A percentile compares a stretch with the other conserved stretches of the same genome.
These are phyloP conservation scores for Acrocyrtus sp. DNA, from an alignment of 2,888 invertebrate genomes.

Conservation along the genomic window DNA sequence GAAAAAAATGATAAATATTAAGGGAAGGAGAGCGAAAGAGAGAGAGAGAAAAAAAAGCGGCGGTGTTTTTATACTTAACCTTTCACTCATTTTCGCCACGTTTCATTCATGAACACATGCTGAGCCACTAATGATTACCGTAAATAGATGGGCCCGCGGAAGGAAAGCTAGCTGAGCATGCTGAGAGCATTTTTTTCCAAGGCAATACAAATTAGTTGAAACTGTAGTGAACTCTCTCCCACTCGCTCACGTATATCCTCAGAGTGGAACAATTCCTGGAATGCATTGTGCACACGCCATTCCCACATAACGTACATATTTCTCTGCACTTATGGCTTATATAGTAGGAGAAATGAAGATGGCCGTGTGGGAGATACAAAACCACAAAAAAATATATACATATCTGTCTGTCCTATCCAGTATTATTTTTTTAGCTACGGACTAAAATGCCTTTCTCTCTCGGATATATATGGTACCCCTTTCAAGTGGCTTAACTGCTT, in stretches of 20 bases:
- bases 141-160: constrained; percentile 52
- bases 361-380: too few species aligned
- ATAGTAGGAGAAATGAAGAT: neutral
- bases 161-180: constrained; percentile 54
- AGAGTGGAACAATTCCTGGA: too few species aligned
- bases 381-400: too few species aligned
- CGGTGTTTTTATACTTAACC: constrained; percentile 42
- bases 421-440: too few species aligned
- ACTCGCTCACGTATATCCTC: too few species aligned
- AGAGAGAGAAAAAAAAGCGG: constrained; percentile 8
- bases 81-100: constrained; percentile 54
- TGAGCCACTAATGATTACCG: constrained; percentile 56
- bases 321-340: too few species aligned
- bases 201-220: constrained; percentile 47
- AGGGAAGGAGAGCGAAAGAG: neutral
- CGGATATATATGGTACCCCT: too few species aligned
- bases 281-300: too few species aligned
- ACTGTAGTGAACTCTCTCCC: constrained; percentile 17
- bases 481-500: constrained; percentile 35
- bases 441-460: too few species aligned
- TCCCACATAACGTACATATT: too few species aligned
- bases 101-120: constrained; percentile 52
- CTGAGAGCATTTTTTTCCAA: constrained; percentile 34
- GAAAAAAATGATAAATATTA: constrained; percentile 5
- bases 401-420: too few species aligned